These are phyloP conservation scores for Caenorhabditis angaria DNA, from an alignment of 2,888 invertebrate genomes.

Conservation along the genomic window DNA sequence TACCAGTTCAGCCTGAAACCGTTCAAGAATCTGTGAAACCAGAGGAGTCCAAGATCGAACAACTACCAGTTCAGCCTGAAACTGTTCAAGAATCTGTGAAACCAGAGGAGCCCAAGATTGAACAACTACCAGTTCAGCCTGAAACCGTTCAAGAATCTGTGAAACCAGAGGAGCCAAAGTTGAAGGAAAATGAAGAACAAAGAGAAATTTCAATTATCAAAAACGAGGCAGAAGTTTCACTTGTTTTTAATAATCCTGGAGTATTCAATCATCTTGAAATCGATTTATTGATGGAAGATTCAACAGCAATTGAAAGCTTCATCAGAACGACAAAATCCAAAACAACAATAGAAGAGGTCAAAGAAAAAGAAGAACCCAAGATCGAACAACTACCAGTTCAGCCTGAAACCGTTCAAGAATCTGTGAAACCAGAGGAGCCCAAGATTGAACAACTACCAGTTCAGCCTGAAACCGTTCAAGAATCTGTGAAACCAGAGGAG, in stretches of 20 bases:
- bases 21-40: slow-evolving; percentile 9
- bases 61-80: slow-evolving; percentile 9
- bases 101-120: slow-evolving; percentile 3
- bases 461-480: not conserved
- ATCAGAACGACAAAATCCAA: not conserved
- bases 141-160: no score
- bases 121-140: not conserved
- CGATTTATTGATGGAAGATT: not conserved
- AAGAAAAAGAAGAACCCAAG: no score
- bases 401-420: not conserved
- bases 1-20: slow-evolving; percentile 10
- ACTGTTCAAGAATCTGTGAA: slow-evolving; percentile 8
- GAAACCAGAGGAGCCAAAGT: no score
- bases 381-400: not conserved
- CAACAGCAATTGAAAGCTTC: not conserved
- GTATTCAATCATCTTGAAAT: not conserved
- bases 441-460: not conserved
- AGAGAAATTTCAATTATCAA: no score
- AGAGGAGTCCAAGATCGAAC: slow-evolving; percentile 10
- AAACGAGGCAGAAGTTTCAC: not conserved
- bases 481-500: slow-evolving; percentile 12
- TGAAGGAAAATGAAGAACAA: no score
- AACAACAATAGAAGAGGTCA: not conserved
- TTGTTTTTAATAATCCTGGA: not conserved
- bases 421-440: not conserved